A percentile compares a stretch with the other conserved stretches of the same genome.
These are phyloP conservation scores for Luscinia luscinia DNA, from an alignment of 2,797 vertebrate genomes.

Conservation along the genomic window DNA sequence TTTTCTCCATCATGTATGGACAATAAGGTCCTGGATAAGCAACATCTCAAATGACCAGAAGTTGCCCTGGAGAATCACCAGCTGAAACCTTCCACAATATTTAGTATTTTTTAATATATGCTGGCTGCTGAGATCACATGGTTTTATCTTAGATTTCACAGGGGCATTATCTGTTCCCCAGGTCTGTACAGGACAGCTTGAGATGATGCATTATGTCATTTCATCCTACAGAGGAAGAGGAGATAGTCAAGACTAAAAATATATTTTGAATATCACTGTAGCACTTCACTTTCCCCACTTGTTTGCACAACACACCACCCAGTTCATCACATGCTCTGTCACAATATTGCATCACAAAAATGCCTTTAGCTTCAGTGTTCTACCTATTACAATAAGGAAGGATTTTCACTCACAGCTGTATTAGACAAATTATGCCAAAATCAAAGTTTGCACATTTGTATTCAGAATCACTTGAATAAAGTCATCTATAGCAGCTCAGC, in stretches of 20 bases:
- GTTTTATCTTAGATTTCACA: not conserved
- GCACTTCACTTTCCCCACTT: not conserved
- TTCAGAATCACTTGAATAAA: not conserved
- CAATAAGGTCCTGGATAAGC: not conserved
- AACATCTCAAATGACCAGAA: not conserved
- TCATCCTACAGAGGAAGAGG: not conserved
- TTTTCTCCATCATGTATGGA: not conserved
- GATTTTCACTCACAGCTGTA: not conserved
- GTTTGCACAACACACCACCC: not conserved
- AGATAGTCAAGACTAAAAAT: not conserved
- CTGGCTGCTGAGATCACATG: not conserved
- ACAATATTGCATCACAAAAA: not conserved
- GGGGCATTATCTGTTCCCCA: not conserved
- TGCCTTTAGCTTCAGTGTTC: not conserved
- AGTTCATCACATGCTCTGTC: not conserved
- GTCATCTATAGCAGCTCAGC: not conserved
- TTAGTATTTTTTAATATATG: not conserved
- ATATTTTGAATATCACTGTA: not conserved
- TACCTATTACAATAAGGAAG: not conserved
- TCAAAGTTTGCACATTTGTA: not conserved
- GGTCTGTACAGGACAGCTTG: not conserved
- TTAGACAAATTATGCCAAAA: not conserved
- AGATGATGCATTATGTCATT: not conserved
- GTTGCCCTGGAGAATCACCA: not conserved
- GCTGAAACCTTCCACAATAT: not conserved